Evolutionary conservation across 2,797 vertebrate species (phyloP).

Genomic region (Trichosurus vulpecula): DNA sequence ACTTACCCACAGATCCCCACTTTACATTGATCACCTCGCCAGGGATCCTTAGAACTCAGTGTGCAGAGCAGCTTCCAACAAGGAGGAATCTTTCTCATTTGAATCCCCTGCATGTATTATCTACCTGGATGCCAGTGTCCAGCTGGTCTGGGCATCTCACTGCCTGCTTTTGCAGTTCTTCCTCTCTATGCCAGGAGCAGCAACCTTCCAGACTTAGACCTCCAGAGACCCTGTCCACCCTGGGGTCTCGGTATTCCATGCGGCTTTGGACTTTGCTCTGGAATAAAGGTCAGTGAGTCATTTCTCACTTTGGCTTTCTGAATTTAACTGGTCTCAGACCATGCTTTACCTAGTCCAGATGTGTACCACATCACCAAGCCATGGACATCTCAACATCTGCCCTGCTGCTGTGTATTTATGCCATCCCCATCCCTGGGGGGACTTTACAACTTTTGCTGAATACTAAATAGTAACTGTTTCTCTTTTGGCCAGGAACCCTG

Average conservation of each 20-base stretch:
- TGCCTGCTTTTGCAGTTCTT: neutral
- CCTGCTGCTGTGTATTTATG: neutral
- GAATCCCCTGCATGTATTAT: neutral
- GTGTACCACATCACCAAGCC: neutral
- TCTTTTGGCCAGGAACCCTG: too few species aligned
- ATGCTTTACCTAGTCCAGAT: neutral
- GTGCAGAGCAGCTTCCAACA: neutral
- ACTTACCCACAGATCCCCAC: neutral
- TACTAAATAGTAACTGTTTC: too few species aligned
- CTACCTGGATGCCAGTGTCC: neutral
- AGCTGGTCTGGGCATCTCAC: neutral
- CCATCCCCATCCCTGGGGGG: neutral
- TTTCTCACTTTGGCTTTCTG: neutral
- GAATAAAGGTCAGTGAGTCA: neutral
- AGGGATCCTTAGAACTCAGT: neutral
- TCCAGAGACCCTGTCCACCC: neutral
- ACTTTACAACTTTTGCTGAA: neutral
- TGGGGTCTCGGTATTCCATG: neutral
- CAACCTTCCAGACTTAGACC: neutral
- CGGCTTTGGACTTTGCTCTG: neutral
- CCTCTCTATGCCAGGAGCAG: neutral
- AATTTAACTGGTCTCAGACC: neutral
- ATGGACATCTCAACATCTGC: neutral
- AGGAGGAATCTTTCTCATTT: neutral
- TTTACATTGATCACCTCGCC: neutral